Evolutionary conservation across 2,888 invertebrate genomes (phyloP), one percentile per base, ranked within the genome.

Genomic region (Pachliopta kotzebuea): DNA sequence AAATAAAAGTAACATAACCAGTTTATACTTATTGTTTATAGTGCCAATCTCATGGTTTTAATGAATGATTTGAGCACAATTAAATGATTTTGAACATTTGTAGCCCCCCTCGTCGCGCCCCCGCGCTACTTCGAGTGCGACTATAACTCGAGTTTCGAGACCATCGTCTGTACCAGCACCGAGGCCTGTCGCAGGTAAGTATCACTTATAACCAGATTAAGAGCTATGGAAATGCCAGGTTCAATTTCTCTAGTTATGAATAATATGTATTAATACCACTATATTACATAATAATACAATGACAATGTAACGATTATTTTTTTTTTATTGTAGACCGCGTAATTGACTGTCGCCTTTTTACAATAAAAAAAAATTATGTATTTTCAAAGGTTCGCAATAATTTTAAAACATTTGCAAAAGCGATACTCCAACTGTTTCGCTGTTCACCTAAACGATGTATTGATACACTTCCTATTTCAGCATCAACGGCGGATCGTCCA

Each of bases 21-120:
- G 18, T 2, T n/a, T 42, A 18, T 45, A n/a, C 2, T 18, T n/a
- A n/a, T n/a, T n/a, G n/a, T n/a, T n/a, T n/a, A n/a, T n/a, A n/a
- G n/a, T n/a, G 7, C 6, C 8, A 37, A 18, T n/a, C 9, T n/a
- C 7, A 45, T 45, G 45, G 2, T n/a, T 45, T 18, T 45, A 2
- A 45, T 3, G 42, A 45, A 45, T n/a, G 45, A 8, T 45, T 6
- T 45, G 18, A 7, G 45, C n/a, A n/a, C 11, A 4, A 45, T 45
- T 18, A 45, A 45, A n/a, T 18, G n/a, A 17, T 29, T 9, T 53
- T n/a, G 31, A 23, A 24, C 54, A 29, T 58, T 67, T 20, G 0
- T 78, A 90, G 90, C 82, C 88, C n/a, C 81, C 88, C 0, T 63
- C 79, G 17, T 76, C 82, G 11, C 77, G 90, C 42, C 87, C 90